Percentiles rank a stretch among this genome's conserved stretches.
Conservation (phyloP, 2,797 vertebrate species). For the Astyanax mexicanus region DNA sequence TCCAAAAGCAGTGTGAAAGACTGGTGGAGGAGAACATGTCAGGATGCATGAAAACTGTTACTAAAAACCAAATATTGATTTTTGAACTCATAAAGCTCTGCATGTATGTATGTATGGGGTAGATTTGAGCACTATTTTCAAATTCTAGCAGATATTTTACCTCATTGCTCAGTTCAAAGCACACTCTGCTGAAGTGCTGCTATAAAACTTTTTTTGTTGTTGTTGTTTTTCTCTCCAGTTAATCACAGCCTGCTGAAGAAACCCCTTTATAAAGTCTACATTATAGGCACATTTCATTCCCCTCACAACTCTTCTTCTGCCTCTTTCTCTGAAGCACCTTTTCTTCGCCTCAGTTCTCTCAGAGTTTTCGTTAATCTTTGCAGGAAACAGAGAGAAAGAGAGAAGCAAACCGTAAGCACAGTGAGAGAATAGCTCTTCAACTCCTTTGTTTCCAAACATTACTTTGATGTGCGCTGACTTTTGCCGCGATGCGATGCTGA, state of each 20-base stretch:
- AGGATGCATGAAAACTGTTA: too few species aligned
- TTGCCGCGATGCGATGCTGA: not conserved
- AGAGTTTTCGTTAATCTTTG: constrained; percentile 1
- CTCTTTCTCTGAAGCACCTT: not conserved
- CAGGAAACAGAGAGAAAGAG: not conserved
- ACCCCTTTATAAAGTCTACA: not conserved
- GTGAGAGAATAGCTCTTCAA: not conserved
- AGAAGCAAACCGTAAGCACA: not conserved
- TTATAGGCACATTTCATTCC: not conserved
- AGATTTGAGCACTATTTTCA: too few species aligned
- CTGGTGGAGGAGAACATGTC: too few species aligned
- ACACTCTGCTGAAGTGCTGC: not conserved
- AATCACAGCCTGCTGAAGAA: too few species aligned
- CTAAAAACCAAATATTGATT: too few species aligned
- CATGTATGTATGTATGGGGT: too few species aligned
- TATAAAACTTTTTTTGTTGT: too few species aligned
- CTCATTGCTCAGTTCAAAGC: not conserved
- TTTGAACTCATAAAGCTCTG: too few species aligned
- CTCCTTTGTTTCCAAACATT: constrained; percentile 28
- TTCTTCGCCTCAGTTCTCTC: constrained; percentile 20
- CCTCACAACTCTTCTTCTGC: not conserved
- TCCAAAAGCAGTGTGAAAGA: too few species aligned
- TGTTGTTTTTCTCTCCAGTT: not conserved
- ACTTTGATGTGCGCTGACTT: constrained; percentile 38
- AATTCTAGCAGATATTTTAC: not conserved